Base-by-base conservation (phyloP, 1,140 invertebrate genomes). In the Drosophila ficusphila region DNA sequence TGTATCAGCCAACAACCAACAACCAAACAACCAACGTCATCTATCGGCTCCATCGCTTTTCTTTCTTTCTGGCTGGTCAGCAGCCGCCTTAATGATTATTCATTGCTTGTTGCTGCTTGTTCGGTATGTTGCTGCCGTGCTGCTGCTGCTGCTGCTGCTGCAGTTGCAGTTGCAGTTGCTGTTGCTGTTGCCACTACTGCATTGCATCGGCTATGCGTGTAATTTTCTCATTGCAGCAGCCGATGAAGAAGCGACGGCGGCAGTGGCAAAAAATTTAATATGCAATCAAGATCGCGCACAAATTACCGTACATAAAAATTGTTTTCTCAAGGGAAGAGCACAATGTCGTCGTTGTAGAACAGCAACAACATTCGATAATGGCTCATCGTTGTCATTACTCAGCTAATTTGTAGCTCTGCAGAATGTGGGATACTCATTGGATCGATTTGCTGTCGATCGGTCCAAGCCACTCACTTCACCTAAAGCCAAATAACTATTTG, bases 221-320 rank as follows among this genome's bases (percentile, higher is more conserved):
- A 86, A 86, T 86, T 86, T 88, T 86, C 81, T 86, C 82, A 86
- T 88, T 86, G 81, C 71, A 61, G 42, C 52, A 56, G 57, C 73
- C 61, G 54, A 47, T 47, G 67, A 34, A 48, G 33, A 39, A 51
- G 5, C 16, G 16, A 9, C 34, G 47, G 12, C 18, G 23, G 18
- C 25, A 16, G 25, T 7, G 8, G 56, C n/a, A 31, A 27, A 21
- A 33, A 89, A 88, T 86, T 86, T 88, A 86, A 86, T 86, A 86
- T 86, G 82, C 82, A 86, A 86, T 86, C 82, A 86, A 86, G 82
- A 86, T 86, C 82, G 82, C 82, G 82, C 82, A 88, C 82, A 86
- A 86, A 86, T 86, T 86, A 86, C 82, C 78, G 82, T 82, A 88
- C 78, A 88, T 74, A 81, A 85, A 86, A 82, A 86, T 86, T 70